phyloP scores from a whole-genome alignment of 2,888 invertebrate species.

The Conus canariensis region DNA sequence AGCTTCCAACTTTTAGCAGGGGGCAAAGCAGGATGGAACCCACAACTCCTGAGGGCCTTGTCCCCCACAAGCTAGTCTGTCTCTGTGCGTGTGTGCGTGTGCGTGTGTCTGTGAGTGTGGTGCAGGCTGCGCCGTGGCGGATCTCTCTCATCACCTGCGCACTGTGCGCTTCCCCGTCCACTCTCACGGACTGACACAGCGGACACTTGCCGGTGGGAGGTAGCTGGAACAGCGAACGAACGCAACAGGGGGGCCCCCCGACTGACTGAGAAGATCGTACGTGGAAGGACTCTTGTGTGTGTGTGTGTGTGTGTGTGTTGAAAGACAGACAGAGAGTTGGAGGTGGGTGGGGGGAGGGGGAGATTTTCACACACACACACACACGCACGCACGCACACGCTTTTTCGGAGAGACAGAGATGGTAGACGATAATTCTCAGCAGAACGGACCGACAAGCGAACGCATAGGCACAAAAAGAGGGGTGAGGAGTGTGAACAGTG shows the following conservation, averaged over 20 bases:
- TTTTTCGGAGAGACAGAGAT: too few species aligned
- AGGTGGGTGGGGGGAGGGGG: background rate
- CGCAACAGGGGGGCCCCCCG: background rate
- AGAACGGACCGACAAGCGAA: background rate
- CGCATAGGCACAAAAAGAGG: background rate
- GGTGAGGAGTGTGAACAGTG: too few species aligned
- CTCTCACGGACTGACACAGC: background rate
- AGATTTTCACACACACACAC: too few species aligned
- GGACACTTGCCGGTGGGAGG: slow-evolving; percentile 4
- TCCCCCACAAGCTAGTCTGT: too few species aligned
- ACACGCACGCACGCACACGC: too few species aligned
- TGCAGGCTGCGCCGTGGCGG: too few species aligned
- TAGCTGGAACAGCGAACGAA: slow-evolving; percentile 12
- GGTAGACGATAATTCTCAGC: background rate
- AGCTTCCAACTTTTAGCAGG: too few species aligned
- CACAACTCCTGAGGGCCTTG: too few species aligned
- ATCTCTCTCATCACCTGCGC: background rate
- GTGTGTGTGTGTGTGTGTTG: background rate
- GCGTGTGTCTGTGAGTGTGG: too few species aligned
- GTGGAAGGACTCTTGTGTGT: background rate
- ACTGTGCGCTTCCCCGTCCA: background rate
- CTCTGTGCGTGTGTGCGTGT: too few species aligned
- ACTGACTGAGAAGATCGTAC: background rate
- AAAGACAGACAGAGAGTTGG: too few species aligned
- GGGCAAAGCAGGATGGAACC: too few species aligned